Conservation (phyloP, 2,888 invertebrate species). For the Chromoteleia sp. region DNA sequence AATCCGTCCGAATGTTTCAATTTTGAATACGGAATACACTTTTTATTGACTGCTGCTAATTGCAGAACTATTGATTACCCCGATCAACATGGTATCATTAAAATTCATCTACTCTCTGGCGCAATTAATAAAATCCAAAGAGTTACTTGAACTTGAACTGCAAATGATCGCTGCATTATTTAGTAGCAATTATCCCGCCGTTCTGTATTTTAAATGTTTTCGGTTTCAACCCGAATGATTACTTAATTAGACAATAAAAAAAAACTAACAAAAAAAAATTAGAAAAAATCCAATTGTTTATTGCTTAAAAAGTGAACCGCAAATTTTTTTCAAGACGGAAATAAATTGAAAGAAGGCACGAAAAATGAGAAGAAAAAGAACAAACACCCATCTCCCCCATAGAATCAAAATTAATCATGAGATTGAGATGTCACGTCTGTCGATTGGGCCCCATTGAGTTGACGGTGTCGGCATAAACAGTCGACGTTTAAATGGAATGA, state of each 20-base stretch:
- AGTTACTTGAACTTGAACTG: slow-evolving; percentile 50
- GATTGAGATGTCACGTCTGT: neutral
- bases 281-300: no score
- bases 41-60: neutral
- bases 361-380: no score
- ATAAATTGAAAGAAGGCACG: no score
- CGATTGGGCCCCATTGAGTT: neutral
- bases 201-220: no score
- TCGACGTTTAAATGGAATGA: slow-evolving; percentile 21
- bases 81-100: slow-evolving; percentile 25
- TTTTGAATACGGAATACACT: no score
- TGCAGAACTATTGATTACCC: slow-evolving; percentile 8
- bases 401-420: neutral
- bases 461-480: slow-evolving; percentile 19
- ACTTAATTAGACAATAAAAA: no score
- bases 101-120: slow-evolving; percentile 22
- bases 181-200: slow-evolving; percentile 4
- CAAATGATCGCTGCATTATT: slow-evolving; percentile 19
- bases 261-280: no score
- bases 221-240: no score
- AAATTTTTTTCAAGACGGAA: no score
- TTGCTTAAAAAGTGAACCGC: no score
- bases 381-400: neutral
- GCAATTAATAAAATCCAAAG: slow-evolving; percentile 27
- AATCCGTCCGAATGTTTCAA: no score